A percentile compares a stretch with the other conserved stretches of the same genome.
Evolutionary conservation across 1,140 invertebrate species (phyloP).

Genomic region (Lordiphosa mommai): DNA sequence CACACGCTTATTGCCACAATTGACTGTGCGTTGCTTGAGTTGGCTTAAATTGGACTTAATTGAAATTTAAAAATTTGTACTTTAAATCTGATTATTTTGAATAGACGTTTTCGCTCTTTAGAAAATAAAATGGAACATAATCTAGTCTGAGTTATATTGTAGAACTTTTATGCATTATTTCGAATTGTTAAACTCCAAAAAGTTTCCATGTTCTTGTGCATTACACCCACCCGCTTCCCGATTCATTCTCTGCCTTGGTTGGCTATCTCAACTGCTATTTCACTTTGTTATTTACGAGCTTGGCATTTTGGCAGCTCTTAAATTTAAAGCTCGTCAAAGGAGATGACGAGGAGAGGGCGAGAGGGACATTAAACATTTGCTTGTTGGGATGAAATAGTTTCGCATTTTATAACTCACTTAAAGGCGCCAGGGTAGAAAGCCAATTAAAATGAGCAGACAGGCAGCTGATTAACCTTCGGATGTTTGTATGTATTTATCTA

Average conservation of each 20-base stretch:
- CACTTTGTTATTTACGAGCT: slow-evolving; percentile 63
- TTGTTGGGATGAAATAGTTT: slow-evolving; percentile 42
- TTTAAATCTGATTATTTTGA: no score
- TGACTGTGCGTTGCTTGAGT: no score
- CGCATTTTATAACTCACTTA: slow-evolving; percentile 75
- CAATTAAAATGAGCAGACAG: slow-evolving; percentile 69
- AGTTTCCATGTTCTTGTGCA: no score
- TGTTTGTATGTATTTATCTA: background rate
- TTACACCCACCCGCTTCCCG: no score
- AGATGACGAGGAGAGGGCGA: background rate
- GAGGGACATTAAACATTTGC: slow-evolving; percentile 19
- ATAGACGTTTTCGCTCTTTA: no score
- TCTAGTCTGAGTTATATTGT: no score
- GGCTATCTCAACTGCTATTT: slow-evolving; percentile 54
- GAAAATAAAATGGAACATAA: no score
- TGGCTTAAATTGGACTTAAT: no score
- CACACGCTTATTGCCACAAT: no score
- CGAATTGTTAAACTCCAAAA: no score
- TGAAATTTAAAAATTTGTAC: no score
- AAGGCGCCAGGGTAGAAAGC: slow-evolving; percentile 51
- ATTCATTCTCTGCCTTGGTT: background rate
- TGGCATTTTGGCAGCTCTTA: slow-evolving; percentile 32
- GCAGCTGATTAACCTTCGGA: slow-evolving; percentile 63
- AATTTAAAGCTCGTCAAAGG: slow-evolving; percentile 69
- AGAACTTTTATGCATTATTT: no score